Evolutionary conservation across 2,888 invertebrate genomes (phyloP).

Genomic region (Dermolepida albohirtum): DNA sequence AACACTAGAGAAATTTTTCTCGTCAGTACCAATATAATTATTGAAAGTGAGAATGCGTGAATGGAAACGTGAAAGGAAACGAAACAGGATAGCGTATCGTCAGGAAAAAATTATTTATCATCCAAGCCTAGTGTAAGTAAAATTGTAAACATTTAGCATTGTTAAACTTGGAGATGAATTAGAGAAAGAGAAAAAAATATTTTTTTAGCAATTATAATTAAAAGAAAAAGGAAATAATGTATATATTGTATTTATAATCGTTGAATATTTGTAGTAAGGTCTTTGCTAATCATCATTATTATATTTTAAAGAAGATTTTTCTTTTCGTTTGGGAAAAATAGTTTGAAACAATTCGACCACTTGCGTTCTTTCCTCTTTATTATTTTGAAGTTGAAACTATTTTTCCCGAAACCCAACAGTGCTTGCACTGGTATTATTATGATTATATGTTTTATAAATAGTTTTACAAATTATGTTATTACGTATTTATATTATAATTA

Average conservation of each 20-base stretch:
- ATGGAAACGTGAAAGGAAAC: slow-evolving; percentile 3
- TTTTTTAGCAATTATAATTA: slow-evolving; percentile 43
- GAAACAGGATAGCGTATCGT: slow-evolving; percentile 15
- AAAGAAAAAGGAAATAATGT: slow-evolving; percentile 28
- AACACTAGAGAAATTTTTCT: slow-evolving; percentile 29
- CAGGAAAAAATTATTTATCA: slow-evolving; percentile 23
- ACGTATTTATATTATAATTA: slow-evolving; percentile 40
- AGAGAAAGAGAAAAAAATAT: slow-evolving; percentile 38
- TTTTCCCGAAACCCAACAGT: slow-evolving; percentile 12
- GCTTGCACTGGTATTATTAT: slow-evolving; percentile 35
- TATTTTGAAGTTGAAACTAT: slow-evolving; percentile 13
- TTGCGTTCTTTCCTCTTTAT: not conserved
- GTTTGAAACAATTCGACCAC: not conserved
- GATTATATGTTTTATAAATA: slow-evolving; percentile 34
- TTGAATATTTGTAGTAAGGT: slow-evolving; percentile 44
- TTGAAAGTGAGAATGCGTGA: slow-evolving; percentile 8
- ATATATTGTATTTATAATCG: slow-evolving; percentile 46
- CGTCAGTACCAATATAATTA: slow-evolving; percentile 35
- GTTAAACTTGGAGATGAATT: slow-evolving; percentile 33
- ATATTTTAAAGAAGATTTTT: slow-evolving; percentile 6
- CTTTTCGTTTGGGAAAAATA: slow-evolving; percentile 24
- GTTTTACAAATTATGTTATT: slow-evolving; percentile 32
- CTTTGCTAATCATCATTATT: slow-evolving; percentile 21
- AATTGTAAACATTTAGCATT: slow-evolving; percentile 14
- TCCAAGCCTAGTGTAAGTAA: slow-evolving; percentile 21